Conservation (phyloP, 2,113 vertebrate species). For the Xyrauchen texanus region DNA sequence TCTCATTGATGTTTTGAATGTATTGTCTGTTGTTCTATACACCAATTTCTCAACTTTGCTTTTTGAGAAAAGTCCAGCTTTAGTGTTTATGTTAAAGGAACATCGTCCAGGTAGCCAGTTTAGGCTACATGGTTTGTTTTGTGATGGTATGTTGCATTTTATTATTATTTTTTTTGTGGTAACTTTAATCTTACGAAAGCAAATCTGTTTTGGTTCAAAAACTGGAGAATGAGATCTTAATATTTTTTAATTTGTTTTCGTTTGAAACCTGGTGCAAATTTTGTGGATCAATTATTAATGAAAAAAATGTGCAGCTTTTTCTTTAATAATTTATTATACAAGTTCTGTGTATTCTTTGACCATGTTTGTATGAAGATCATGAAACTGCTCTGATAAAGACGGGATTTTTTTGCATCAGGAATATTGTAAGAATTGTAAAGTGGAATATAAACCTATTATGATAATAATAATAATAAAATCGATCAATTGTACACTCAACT, state of each 20-base stretch:
- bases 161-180: background rate
- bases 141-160: constrained; percentile 18
- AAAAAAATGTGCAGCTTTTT: constrained; percentile 32
- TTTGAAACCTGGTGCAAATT: constrained; percentile 34
- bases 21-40: constrained; percentile 32
- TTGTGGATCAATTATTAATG: constrained; percentile 2
- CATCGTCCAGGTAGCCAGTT: background rate
- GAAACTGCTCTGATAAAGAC: constrained; percentile 30
- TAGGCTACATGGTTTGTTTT: constrained; percentile 5
- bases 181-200: constrained; percentile 7
- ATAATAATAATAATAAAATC: constrained; percentile 1
- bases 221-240: constrained; percentile 14
- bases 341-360: constrained; percentile 22
- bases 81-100: constrained; percentile 21
- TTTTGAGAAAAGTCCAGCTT: background rate
- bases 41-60: constrained; percentile 10
- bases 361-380: constrained; percentile 37
- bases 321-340: constrained; percentile 44
- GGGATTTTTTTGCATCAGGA: constrained; percentile 39
- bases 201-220: constrained; percentile 3
- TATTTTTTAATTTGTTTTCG: constrained; percentile 11
- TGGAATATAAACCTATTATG: constrained; percentile 29
- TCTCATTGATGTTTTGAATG: constrained; percentile 34
- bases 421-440: constrained; percentile 27
- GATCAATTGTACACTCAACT: background rate